phyloP scores from a whole-genome alignment of 2,113 vertebrate genomes.

The Xiphias gladius region DNA sequence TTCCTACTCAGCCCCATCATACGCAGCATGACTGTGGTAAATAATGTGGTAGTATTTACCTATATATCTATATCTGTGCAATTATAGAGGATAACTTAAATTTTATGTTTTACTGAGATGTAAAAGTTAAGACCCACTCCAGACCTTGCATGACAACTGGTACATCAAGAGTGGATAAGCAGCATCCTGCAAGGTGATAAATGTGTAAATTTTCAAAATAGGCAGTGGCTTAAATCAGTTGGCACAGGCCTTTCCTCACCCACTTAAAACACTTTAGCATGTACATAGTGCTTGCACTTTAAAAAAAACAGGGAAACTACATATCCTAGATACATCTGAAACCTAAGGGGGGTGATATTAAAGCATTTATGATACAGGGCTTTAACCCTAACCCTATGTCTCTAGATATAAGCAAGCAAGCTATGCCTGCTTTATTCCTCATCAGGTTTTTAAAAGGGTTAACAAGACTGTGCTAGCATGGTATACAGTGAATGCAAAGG shows the following conservation, averaged over 20 bases:
- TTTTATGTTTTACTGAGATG: background rate
- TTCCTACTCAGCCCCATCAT: conserved; percentile 85
- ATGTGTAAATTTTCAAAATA: background rate
- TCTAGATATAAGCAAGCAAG: background rate
- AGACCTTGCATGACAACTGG: background rate
- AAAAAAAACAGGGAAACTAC: too few species aligned
- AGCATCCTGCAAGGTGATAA: background rate
- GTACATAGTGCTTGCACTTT: background rate
- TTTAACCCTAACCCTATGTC: background rate
- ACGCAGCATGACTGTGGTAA: conserved; percentile 86
- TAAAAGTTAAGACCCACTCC: background rate
- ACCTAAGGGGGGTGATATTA: background rate
- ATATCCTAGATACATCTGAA: background rate
- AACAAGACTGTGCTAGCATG: background rate
- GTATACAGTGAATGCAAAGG: background rate
- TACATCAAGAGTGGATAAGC: background rate
- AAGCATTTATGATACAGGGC: background rate
- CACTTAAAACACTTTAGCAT: background rate
- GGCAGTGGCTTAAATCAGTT: background rate
- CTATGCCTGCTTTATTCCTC: background rate
- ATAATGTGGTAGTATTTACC: background rate
- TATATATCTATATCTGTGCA: background rate
- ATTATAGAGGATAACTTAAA: background rate
- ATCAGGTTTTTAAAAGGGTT: background rate
- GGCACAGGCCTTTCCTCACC: background rate